Evolutionary conservation across 2,113 vertebrate species (phyloP).

Genomic region (Psettodes erumei): DNA sequence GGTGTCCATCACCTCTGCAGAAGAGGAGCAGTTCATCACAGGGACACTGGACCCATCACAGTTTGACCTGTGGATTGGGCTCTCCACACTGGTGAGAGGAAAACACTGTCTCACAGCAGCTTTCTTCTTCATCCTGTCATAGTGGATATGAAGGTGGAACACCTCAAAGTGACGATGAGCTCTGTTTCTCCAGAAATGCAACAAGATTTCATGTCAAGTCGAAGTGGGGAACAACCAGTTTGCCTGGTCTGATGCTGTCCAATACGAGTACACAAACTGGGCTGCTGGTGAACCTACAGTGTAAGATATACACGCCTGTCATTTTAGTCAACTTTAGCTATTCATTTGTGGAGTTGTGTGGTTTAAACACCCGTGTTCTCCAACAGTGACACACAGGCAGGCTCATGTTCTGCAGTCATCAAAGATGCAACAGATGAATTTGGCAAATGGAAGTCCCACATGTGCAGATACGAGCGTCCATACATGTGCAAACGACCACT

Average conservation of each 20-base stretch:
- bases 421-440: slow-evolving; percentile 62
- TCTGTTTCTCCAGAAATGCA: slow-evolving; percentile 78
- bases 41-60: slow-evolving; percentile 39
- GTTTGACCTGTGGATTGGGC: slow-evolving; percentile 82
- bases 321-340: background rate
- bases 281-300: slow-evolving; percentile 53
- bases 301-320: slow-evolving; percentile 60
- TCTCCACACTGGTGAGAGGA: slow-evolving; percentile 81
- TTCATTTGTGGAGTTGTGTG: background rate
- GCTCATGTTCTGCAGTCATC: slow-evolving; percentile 73
- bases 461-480: slow-evolving; percentile 79
- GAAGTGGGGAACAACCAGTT: slow-evolving; percentile 64
- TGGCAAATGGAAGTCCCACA: slow-evolving; percentile 79
- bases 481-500: slow-evolving; percentile 82
- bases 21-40: slow-evolving; percentile 74
- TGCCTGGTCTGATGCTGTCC: slow-evolving; percentile 77
- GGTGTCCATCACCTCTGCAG: slow-evolving; percentile 72
- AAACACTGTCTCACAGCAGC: too few species aligned
- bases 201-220: slow-evolving; percentile 79
- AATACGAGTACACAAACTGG: slow-evolving; percentile 68
- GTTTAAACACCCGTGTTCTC: background rate
- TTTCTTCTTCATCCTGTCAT: background rate
- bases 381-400: slow-evolving; percentile 71
- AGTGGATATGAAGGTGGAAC: background rate
- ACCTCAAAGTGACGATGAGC: background rate